Evolutionary conservation across 2,888 invertebrate genomes (phyloP), one percentile per base, ranked within the genome.

Genomic region (Xylocampa areola): DNA sequence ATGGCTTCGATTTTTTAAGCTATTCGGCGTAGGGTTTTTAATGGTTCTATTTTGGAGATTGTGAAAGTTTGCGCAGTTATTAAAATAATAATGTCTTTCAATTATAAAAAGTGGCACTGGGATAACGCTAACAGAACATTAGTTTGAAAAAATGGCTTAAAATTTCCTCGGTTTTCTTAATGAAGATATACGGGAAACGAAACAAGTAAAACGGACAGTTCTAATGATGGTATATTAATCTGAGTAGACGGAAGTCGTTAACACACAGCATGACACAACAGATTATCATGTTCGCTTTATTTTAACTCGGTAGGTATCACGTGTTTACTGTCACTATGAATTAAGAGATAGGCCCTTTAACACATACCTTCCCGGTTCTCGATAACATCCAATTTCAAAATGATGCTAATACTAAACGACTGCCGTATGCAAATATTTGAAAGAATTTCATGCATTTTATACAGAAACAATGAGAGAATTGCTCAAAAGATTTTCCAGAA

Each of bases 241-340:
- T 49, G 27, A 13, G 35, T 23, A 40, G 51, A 52, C 59, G 57
- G 58, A 67, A 51, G 44, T 72, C 59, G 69, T 73, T 69, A 69
- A 58, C 52, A 44, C 63, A 5, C 73, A 73, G 73, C 55, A 41
- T 63, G 72, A 50, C 52, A 63, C 57, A 33, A 52, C 40, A 21
- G 50, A 67, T 67, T 44, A 66, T 69, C 33, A 19, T 54, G 55
- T 23, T 39, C 30, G 30, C 19, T 41, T 40, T 69, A 58, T 66
- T 69, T 63, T 52, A 52, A 32, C 40, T 52, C 37, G 30, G 19
- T 53, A 59, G 30, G 19, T 53, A 59, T 62, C 49, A 71, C 51
- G 60, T 64, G 66, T 71, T 16, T 45, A 45, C 53, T 64, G 55
- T 54, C 51, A 11, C 43, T 51, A 32, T 50, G 45, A 29, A 48